Conservation (phyloP, 2,113 vertebrate species). For the Phodopus roborovskii region DNA sequence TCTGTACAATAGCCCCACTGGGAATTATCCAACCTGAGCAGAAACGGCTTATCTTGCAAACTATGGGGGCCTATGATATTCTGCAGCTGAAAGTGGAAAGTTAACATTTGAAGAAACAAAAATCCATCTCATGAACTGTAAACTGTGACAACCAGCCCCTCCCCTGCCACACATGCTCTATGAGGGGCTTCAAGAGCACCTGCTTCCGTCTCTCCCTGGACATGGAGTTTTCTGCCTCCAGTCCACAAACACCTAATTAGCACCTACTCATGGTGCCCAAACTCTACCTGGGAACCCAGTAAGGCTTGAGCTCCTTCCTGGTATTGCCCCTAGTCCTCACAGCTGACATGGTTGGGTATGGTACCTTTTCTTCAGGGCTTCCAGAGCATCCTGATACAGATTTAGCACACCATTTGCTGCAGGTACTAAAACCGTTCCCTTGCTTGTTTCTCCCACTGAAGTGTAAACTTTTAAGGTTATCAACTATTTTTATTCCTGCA, state of each 20-base stretch:
- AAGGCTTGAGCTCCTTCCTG: neutral
- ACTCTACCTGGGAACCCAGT: neutral
- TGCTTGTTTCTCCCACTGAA: neutral
- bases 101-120: neutral
- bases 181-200: neutral
- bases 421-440: neutral
- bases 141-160: neutral
- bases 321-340: neutral
- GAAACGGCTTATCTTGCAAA: slow-evolving; percentile 1
- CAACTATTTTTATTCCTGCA: neutral
- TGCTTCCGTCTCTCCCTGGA: neutral
- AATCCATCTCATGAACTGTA: neutral
- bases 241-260: neutral
- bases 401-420: neutral
- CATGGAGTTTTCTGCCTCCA: neutral
- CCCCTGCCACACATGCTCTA: neutral
- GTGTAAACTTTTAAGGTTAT: neutral
- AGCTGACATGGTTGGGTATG: neutral
- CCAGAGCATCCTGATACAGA: neutral
- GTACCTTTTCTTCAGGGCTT: neutral
- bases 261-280: neutral
- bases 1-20: neutral
- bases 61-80: neutral
- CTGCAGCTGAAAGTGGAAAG: neutral
- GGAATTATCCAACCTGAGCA: slow-evolving; percentile 38